These are phyloP conservation scores for Bujurquina vittata DNA, from an alignment of 2,113 vertebrate genomes.

Conservation along the genomic window DNA sequence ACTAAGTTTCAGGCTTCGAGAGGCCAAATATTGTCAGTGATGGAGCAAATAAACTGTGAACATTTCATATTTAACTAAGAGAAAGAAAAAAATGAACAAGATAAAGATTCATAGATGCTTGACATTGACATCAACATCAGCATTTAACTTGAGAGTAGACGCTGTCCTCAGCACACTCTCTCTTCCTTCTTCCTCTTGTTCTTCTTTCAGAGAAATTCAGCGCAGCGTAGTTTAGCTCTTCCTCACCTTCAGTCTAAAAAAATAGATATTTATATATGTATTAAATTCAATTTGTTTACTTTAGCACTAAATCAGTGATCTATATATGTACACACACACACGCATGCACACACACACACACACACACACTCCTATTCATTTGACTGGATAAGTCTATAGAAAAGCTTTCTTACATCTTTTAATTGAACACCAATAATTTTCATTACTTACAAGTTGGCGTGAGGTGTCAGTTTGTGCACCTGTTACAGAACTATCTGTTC, in stretches of 20 bases:
- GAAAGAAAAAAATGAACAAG: background rate
- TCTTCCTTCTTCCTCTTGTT: background rate
- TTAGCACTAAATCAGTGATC: no score
- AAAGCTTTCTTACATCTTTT: background rate
- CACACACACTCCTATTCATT: no score
- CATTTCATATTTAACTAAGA: background rate
- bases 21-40: fast-evolving
- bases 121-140: background rate
- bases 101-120: fast-evolving
- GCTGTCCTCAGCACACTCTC: fast-evolving
- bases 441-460: background rate
- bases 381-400: no score
- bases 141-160: background rate
- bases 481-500: background rate
- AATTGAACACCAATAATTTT: background rate
- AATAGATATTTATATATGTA: no score
- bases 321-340: no score
- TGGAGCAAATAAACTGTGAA: background rate
- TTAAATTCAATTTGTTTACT: no score
- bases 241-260: background rate
- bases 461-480: background rate
- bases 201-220: constrained; percentile 8
- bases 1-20: fast-evolving
- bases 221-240: background rate
- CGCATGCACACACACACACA: no score